Evolutionary conservation across 2,888 invertebrate species (phyloP).

Genomic region (Mongoloraphidia duomilia): DNA sequence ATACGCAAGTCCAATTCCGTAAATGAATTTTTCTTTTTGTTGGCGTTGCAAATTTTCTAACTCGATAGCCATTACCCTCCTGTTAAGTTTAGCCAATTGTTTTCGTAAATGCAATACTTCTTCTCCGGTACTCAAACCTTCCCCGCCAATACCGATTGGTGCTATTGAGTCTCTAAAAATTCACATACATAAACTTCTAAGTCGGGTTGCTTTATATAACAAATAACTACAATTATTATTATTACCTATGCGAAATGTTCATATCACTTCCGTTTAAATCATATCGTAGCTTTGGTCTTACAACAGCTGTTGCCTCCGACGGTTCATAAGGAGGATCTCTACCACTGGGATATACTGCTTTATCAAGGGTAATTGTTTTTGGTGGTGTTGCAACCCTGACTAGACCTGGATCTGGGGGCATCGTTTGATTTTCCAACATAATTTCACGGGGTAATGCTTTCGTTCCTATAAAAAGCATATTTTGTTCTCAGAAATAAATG

Average conservation of each 20-base stretch:
- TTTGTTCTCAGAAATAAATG: too few relatives aligned
- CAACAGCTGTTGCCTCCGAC: conserved; percentile 20
- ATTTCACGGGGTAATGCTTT: conserved; percentile 80
- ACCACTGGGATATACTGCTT: conserved; percentile 63
- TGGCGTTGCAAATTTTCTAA: conserved; percentile 70
- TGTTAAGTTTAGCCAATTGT: conserved; percentile 75
- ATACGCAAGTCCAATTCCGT: conserved; percentile 73
- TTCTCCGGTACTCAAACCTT: conserved; percentile 55
- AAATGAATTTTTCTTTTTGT: conserved; percentile 75
- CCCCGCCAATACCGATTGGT: conserved; percentile 40
- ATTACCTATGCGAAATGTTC: conserved; percentile 9
- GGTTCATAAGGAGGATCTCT: conserved; percentile 40
- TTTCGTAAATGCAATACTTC: conserved; percentile 71
- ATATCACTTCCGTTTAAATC: conserved; percentile 20
- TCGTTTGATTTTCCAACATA: conserved; percentile 65
- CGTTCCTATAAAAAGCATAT: conserved; percentile 40
- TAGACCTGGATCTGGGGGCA: conserved; percentile 52
- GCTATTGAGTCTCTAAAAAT: conserved; percentile 50
- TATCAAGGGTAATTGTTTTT: conserved; percentile 70
- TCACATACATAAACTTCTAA: neutral
- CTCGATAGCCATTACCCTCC: conserved; percentile 76
- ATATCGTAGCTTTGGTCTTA: conserved; percentile 20
- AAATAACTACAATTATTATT: neutral
- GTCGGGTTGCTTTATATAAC: neutral
- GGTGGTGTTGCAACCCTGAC: conserved; percentile 82